These are phyloP conservation scores for Porphyrio hochstetteri DNA, from an alignment of 2,113 vertebrate genomes.

Conservation along the genomic window DNA sequence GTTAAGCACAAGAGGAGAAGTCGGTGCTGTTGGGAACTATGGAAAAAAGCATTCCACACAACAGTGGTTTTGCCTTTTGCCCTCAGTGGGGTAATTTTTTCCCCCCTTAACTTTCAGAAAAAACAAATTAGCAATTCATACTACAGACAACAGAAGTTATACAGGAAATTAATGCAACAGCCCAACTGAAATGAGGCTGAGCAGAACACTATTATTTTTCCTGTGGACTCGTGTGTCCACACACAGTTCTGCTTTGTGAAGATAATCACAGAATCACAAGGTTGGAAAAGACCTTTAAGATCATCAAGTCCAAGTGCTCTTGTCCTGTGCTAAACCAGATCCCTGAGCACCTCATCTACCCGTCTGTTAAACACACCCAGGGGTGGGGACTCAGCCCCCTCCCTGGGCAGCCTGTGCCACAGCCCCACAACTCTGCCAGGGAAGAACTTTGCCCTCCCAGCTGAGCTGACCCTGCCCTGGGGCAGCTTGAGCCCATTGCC, in stretches of 20 bases:
- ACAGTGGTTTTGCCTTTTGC: background rate
- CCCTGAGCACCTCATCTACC: too few species aligned
- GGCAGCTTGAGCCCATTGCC: too few species aligned
- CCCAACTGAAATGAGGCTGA: background rate
- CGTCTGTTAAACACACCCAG: too few species aligned
- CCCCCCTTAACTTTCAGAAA: background rate
- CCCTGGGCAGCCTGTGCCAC: too few species aligned
- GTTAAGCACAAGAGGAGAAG: background rate
- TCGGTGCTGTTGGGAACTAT: rapidly evolving
- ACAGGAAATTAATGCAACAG: background rate
- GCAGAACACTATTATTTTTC: background rate
- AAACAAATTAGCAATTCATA: background rate
- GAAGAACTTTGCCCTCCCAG: too few species aligned
- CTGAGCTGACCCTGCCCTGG: too few species aligned
- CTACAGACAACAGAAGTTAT: background rate
- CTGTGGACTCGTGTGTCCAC: background rate
- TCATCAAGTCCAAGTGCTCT: too few species aligned
- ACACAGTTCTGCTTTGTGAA: background rate
- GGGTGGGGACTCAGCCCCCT: too few species aligned
- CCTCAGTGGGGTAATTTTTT: background rate
- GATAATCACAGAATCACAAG: background rate
- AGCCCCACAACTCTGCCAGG: too few species aligned
- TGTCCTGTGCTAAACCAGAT: too few species aligned
- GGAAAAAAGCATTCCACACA: background rate
- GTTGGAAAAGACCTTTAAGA: too few species aligned